Base-by-base conservation (phyloP, 2,797 vertebrate genomes). In the Xerus rutilus region DNA sequence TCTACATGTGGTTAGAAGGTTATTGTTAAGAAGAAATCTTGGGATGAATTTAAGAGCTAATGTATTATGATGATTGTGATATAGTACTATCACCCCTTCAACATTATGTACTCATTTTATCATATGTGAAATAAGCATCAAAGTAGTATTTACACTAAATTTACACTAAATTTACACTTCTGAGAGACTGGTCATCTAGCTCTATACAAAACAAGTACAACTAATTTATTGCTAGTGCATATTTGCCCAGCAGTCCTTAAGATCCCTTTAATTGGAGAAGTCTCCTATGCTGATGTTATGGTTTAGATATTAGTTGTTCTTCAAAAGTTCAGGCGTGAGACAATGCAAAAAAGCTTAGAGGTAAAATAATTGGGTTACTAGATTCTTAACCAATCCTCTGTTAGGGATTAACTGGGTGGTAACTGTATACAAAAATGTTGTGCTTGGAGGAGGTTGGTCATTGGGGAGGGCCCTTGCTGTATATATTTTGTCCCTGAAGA, bases 41-140 rank as follows among this genome's bases (percentile, higher is more conserved):
- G 43, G 92, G 52, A 21, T 1, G n/a, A n/a, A 54, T n/a, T 11
- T 25, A 86, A 92, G 11, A 54, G 20, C 28, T 65, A 30, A 17
- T 84, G 39, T 67, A 13, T 28, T 3, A 10, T 1, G 7, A 78
- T 43, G 11, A 69, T 32, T 84, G 8, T n/a, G 23, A 4, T 13
- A 65, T 0, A 54, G 2, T 1, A 12, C 23, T 86, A 17, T 2
- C 32, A 28, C 32, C 20, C 0, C 18, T 23, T 4, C 7, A 49
- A 7, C 11, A 32, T 18, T 45, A 4, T 32, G 23, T 30, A 0
- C 7, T 72, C 32, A 43, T 3, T 3, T 8, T 12, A 76, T 76
- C 5, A 7, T 73, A 9, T 25, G 18, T 74, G 25, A 54, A 90
- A 45, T 76, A 85, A n/a, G 0, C 52, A n/a, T 30, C 20, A 28